Percentiles rank a stretch among this genome's conserved stretches.
These are phyloP conservation scores for Tetragnatha montana DNA, from an alignment of 2,888 invertebrate species.

Conservation along the genomic window DNA sequence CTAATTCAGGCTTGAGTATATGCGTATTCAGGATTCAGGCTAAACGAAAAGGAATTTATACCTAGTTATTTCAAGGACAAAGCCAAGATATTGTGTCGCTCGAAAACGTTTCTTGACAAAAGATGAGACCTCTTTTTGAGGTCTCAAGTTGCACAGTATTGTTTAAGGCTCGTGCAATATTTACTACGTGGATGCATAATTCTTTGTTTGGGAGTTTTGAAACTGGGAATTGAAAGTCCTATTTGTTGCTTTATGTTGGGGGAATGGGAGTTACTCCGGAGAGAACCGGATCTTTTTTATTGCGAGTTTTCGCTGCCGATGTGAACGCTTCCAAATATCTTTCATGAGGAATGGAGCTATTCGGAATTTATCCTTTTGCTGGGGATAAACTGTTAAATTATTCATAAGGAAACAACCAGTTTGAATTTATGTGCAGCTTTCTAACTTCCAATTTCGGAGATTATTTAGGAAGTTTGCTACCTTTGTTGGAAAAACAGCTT, in stretches of 20 bases:
- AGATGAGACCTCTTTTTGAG: background rate
- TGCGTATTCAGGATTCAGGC: background rate
- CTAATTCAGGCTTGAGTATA: slow-evolving; percentile 10
- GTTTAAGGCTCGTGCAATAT: background rate
- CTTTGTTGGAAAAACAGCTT: background rate
- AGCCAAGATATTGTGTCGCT: background rate
- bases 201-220: too few relatives aligned
- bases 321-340: too few relatives aligned
- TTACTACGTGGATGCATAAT: background rate
- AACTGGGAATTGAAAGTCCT: too few relatives aligned
- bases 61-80: background rate
- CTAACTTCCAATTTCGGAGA: background rate
- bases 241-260: too few relatives aligned
- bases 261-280: too few relatives aligned
- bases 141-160: background rate
- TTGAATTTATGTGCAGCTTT: background rate
- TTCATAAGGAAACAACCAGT: background rate
- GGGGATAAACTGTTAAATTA: background rate
- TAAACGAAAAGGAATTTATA: background rate
- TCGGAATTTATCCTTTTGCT: background rate
- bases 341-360: background rate
- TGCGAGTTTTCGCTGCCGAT: too few relatives aligned
- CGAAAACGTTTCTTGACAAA: background rate
- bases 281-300: too few relatives aligned
- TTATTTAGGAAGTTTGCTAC: background rate